A percentile compares a stretch with the other conserved stretches of the same genome.
Conservation (phyloP, 2,888 invertebrate genomes). For the Clanis bilineata region DNA sequence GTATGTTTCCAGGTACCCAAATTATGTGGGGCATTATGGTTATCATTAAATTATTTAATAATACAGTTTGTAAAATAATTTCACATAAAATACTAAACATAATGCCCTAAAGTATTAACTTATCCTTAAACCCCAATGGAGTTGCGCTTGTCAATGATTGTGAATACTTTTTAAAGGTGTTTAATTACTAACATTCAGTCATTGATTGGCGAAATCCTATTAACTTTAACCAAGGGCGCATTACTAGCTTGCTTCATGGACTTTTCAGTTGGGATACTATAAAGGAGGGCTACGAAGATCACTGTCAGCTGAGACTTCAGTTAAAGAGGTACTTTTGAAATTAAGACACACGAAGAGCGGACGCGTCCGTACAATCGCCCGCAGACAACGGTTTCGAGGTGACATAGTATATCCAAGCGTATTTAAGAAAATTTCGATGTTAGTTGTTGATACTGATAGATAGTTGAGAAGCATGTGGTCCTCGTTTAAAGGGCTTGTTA, state of each 20-base stretch:
- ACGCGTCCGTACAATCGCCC: constrained; percentile 35
- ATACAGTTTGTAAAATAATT: not conserved
- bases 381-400: constrained; percentile 64
- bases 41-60: constrained; percentile 15
- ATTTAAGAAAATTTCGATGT: constrained; percentile 36
- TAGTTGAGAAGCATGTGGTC: constrained; percentile 64
- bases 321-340: constrained; percentile 76
- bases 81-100: not conserved
- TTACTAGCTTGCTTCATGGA: constrained; percentile 77
- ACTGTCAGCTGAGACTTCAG: constrained; percentile 32
- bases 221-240: constrained; percentile 45
- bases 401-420: constrained; percentile 71
- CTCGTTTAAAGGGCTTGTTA: constrained; percentile 54
- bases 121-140: constrained; percentile 51
- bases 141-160: constrained; percentile 50
- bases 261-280: constrained; percentile 76
- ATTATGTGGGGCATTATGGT: constrained; percentile 60
- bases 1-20: constrained; percentile 77
- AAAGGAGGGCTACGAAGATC: constrained; percentile 48
- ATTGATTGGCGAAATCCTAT: constrained; percentile 43
- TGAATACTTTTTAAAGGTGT: constrained; percentile 8
- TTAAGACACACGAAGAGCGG: constrained; percentile 54
- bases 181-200: constrained; percentile 27
- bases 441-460: constrained; percentile 41
- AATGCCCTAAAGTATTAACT: constrained; percentile 44